These are phyloP conservation scores for Hylaea fasciaria DNA, from an alignment of 2,888 invertebrate genomes.

Conservation along the genomic window DNA sequence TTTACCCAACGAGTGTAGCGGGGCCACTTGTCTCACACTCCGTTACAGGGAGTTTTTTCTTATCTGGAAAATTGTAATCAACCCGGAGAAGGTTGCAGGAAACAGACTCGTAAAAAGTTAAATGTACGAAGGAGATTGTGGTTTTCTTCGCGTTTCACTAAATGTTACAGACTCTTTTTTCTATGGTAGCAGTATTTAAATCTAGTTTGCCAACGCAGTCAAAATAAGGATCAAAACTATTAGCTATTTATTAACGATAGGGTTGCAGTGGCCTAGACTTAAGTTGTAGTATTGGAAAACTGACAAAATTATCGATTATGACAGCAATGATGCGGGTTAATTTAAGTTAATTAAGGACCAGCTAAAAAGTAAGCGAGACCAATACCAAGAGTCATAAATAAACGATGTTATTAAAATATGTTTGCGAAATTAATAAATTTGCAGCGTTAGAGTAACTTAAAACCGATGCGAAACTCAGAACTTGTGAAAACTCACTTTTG, in stretches of 20 bases:
- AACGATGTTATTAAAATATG: conserved; percentile 14
- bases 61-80: conserved; percentile 31
- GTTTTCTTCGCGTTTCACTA: conserved; percentile 15
- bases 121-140: conserved; percentile 23
- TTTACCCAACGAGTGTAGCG: conserved; percentile 23
- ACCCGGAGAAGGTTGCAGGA: conserved; percentile 20
- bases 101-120: conserved; percentile 30
- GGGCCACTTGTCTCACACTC: conserved; percentile 25
- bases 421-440: conserved; percentile 4
- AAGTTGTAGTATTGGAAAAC: too few relatives aligned
- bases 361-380: neutral
- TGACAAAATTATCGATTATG: too few relatives aligned
- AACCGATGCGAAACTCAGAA: conserved; percentile 46
- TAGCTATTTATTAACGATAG: too few relatives aligned
- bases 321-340: too few relatives aligned
- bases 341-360: too few relatives aligned
- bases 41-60: conserved; percentile 27
- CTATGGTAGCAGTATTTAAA: too few relatives aligned
- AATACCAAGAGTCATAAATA: conserved; percentile 27
- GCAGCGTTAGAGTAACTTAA: conserved; percentile 44
- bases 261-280: too few relatives aligned
- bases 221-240: too few relatives aligned
- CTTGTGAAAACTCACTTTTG: conserved; percentile 50
- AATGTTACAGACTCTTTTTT: neutral
- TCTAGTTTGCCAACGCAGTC: too few relatives aligned